Percentiles rank a stretch among this genome's conserved stretches.
phyloP scores from a whole-genome alignment of 2,113 vertebrate species.

The Sisor rabdophorus region DNA sequence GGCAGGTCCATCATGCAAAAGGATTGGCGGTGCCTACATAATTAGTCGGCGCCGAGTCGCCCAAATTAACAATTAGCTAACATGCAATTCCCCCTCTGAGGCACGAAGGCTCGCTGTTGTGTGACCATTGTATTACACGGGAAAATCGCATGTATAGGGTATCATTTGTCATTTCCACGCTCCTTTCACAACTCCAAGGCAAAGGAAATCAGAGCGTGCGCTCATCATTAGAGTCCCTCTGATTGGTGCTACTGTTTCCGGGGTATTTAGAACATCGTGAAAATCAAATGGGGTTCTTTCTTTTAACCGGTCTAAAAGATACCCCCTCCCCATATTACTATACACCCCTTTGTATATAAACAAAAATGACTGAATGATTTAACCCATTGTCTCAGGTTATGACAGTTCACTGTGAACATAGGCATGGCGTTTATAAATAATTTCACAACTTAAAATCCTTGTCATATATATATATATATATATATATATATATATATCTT shows the following conservation, averaged over 20 bases:
- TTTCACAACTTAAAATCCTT: not conserved
- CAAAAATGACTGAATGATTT: not conserved
- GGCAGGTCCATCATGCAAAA: conserved; percentile 99
- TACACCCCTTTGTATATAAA: not conserved
- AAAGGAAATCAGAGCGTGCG: conserved; percentile 54
- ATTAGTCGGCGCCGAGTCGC: conserved; percentile 92
- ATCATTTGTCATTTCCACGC: conserved; percentile 83
- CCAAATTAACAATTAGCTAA: conserved; percentile 99
- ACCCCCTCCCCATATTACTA: not conserved
- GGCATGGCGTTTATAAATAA: not conserved
- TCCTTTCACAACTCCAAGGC: conserved; percentile 53
- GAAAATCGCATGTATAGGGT: conserved; percentile 70
- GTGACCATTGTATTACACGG: conserved; percentile 86
- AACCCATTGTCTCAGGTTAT: not conserved
- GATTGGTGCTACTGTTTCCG: conserved; percentile 47
- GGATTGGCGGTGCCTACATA: conserved; percentile 93
- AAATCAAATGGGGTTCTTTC: conserved; percentile 36
- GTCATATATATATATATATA: too few species aligned
- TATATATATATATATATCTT: too few species aligned
- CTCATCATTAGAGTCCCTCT: conserved; percentile 41
- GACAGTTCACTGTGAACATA: not conserved
- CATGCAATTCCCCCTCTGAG: conserved; percentile 95
- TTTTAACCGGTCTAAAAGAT: conserved; percentile 24
- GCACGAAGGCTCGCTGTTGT: conserved; percentile 86
- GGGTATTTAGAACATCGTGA: conserved; percentile 32